A percentile compares a stretch with the other conserved stretches of the same genome.
phyloP scores from a whole-genome alignment of 2,888 invertebrate genomes.

The Cephalotes varians region DNA sequence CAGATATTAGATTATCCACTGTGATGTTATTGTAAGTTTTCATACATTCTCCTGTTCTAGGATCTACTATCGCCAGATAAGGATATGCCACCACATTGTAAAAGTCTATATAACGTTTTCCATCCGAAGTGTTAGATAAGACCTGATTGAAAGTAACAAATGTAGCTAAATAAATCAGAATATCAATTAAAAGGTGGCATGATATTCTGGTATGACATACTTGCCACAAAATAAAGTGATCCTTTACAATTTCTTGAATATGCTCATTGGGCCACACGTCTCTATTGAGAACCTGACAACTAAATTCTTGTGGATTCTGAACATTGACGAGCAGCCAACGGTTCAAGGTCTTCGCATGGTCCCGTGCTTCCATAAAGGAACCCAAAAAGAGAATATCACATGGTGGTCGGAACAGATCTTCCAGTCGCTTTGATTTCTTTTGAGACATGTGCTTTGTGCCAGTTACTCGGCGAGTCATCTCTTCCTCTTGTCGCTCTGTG shows the following conservation, averaged over 20 bases:
- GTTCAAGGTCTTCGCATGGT: constrained; percentile 87
- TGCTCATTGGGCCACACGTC: constrained; percentile 90
- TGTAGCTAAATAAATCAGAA: background rate
- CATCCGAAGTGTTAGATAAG: constrained; percentile 87
- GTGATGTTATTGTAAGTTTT: constrained; percentile 82
- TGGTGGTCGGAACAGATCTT: constrained; percentile 90
- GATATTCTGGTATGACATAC: constrained; percentile 80
- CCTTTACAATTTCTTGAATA: constrained; percentile 88
- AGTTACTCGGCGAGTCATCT: constrained; percentile 81
- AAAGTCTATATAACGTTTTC: constrained; percentile 89
- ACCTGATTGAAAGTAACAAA: constrained; percentile 74
- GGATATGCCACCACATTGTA: constrained; percentile 89
- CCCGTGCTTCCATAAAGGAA: constrained; percentile 88
- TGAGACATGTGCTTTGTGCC: constrained; percentile 78
- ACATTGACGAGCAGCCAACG: constrained; percentile 91
- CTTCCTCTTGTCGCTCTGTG: constrained; percentile 84
- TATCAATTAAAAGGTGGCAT: background rate
- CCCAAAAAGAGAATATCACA: constrained; percentile 89
- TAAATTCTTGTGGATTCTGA: constrained; percentile 90
- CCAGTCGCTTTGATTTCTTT: constrained; percentile 87
- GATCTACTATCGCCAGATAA: constrained; percentile 90
- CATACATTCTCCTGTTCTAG: constrained; percentile 89
- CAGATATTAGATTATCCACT: constrained; percentile 82
- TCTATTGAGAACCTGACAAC: constrained; percentile 90
- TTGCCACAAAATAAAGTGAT: constrained; percentile 91